Conservation (phyloP, 1,140 invertebrate species). For the Musca vetustissima region DNA sequence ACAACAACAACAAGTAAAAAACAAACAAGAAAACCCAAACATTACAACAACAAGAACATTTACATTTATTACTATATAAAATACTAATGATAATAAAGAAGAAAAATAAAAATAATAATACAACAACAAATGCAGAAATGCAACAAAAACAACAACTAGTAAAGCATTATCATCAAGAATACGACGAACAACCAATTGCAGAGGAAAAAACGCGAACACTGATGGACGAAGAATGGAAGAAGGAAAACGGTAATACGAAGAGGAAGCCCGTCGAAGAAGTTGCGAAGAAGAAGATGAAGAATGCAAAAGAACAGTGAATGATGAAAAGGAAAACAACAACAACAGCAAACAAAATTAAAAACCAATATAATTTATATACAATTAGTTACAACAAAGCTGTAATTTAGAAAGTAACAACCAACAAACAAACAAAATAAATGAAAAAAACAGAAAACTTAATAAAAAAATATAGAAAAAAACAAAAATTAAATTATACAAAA, state of each 20-base stretch:
- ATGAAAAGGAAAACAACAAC: slow-evolving; percentile 7
- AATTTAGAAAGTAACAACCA: slow-evolving; percentile 4
- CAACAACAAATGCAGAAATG: slow-evolving; percentile 26
- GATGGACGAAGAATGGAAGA: neutral
- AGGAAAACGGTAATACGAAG: neutral
- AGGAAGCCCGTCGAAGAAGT: neutral
- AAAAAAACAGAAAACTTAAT: slow-evolving; percentile 22
- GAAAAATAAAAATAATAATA: neutral
- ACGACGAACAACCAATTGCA: slow-evolving; percentile 32
- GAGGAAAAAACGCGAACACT: slow-evolving; percentile 12
- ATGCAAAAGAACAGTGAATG: slow-evolving; percentile 8
- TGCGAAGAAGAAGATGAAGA: neutral
- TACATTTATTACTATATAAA: slow-evolving; percentile 46
- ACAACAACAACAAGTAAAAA: slow-evolving; percentile 12
- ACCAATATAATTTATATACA: slow-evolving; percentile 25
- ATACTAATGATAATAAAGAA: slow-evolving; percentile 44
- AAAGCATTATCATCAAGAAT: slow-evolving; percentile 27
- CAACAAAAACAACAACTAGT: slow-evolving; percentile 31
- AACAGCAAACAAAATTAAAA: slow-evolving; percentile 17
- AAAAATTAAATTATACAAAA: slow-evolving; percentile 27
- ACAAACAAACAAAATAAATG: neutral
- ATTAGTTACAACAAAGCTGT: slow-evolving; percentile 22
- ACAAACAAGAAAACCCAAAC: slow-evolving; percentile 9
- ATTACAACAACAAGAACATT: slow-evolving; percentile 38
- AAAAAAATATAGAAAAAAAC: slow-evolving; percentile 29